A percentile compares a stretch with the other conserved stretches of the same genome.
These are phyloP conservation scores for Leptinotarsa undecemlineata DNA, from an alignment of 1,140 invertebrate genomes.

Conservation along the genomic window DNA sequence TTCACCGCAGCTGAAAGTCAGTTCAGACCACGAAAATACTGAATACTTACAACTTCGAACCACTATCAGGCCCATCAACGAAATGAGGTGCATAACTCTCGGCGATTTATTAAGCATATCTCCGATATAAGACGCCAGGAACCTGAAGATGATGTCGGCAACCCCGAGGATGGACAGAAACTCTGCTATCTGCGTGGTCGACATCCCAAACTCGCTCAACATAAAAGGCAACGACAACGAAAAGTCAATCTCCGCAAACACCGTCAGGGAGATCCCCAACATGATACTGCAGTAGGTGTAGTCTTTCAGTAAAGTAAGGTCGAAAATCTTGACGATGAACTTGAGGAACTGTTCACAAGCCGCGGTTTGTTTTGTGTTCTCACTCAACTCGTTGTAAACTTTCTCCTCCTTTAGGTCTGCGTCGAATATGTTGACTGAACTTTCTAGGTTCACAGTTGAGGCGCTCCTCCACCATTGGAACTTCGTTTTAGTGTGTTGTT, in stretches of 20 bases:
- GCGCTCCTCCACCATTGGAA: constrained; percentile 38
- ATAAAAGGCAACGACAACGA: constrained; percentile 71
- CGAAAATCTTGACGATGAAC: constrained; percentile 65
- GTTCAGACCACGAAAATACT: not conserved
- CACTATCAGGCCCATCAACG: constrained; percentile 48
- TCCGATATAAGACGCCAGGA: constrained; percentile 66
- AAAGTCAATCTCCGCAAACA: constrained; percentile 72
- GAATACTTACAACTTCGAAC: constrained; percentile 51
- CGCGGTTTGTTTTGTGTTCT: constrained; percentile 8
- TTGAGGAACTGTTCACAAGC: constrained; percentile 53
- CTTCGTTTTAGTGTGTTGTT: constrained; percentile 26
- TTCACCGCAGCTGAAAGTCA: too few species aligned
- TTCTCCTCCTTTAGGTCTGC: constrained; percentile 36
- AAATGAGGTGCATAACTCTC: constrained; percentile 52
- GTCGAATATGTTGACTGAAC: constrained; percentile 37
- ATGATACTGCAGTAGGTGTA: constrained; percentile 69
- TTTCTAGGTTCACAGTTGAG: constrained; percentile 35
- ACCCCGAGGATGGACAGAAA: constrained; percentile 65
- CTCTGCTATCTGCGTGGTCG: constrained; percentile 62
- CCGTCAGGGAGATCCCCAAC: constrained; percentile 68
- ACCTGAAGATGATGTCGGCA: constrained; percentile 63
- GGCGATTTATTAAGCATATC: constrained; percentile 52
- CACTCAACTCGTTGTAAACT: constrained; percentile 16
- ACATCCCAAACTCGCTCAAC: constrained; percentile 63
- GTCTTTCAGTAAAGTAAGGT: constrained; percentile 68